phyloP scores from a whole-genome alignment of 2,888 invertebrate genomes.

The Scaptomyza reducta region DNA sequence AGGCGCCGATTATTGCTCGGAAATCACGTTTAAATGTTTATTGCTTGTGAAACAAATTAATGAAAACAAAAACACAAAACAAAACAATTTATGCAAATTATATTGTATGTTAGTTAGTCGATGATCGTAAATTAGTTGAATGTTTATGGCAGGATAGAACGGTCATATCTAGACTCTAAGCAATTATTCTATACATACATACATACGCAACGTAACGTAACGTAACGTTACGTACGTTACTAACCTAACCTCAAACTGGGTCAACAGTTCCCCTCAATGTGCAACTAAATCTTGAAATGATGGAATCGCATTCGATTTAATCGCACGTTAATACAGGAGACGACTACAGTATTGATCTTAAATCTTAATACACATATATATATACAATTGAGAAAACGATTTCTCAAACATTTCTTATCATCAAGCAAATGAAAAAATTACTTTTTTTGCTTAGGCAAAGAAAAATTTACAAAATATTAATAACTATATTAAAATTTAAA shows the following conservation, averaged over 20 bases:
- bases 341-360: neutral
- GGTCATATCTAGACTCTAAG: conserved; percentile 44
- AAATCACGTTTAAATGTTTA: conserved; percentile 70
- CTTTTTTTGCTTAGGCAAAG: conserved; percentile 26
- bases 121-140: neutral
- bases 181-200: conserved; percentile 35
- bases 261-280: neutral
- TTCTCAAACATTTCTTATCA: conserved; percentile 19
- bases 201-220: neutral
- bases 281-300: neutral
- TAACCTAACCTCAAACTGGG: conserved; percentile 8
- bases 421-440: conserved; percentile 11
- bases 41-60: conserved; percentile 57
- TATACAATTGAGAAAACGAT: neutral
- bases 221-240: neutral
- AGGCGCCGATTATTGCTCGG: conserved; percentile 36
- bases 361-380: neutral
- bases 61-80: no score
- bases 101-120: conserved; percentile 9
- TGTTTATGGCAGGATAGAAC: conserved; percentile 4
- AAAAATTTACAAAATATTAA: conserved; percentile 22
- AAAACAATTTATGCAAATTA: conserved; percentile 4
- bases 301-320: neutral
- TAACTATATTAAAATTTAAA: conserved; percentile 30
- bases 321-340: neutral